Base-by-base conservation (phyloP, 2,888 invertebrate species). In the Pocota personata region DNA sequence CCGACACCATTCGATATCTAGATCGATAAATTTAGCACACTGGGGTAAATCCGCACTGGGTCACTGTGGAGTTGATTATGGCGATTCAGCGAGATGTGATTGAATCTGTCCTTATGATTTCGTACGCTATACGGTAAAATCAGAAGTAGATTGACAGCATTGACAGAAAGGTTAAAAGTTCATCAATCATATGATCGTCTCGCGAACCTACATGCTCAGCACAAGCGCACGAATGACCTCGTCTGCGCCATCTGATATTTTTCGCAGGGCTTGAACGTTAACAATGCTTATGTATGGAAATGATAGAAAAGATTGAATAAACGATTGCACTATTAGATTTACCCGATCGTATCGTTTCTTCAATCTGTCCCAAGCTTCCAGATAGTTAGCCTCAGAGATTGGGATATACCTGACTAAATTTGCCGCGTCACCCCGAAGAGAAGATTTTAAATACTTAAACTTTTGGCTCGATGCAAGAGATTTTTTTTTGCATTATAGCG, bases 191-290 rank as follows among this genome's bases (percentile, higher is more conserved):
- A 52, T 69, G 72, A 64, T 79, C 75, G 8, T 62, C 55, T 5
- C 21, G 52, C 24, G 66, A 46, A 16, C 69, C 77, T 1, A 77
- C 66, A 30, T 66, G 14, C 52, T 73, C 43, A 52, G 58, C 46
- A 71, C 78, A 82, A 7, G 64, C 12, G 78, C 82, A 3, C 82
- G 32, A 27, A 82, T 78, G 10, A 75, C 58, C 37, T 83, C 87
- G 40, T 87, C 79, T n/a, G 76, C 67, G 2, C 21, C 52, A 12
- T 73, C 73, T 19, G 52, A 10, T 16, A 76, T 16, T 24, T 57
- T 57, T 0, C 58, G 66, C 5, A 77, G 40, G 0, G 24, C 37
- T 7, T 58, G 46, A 24, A 50, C 55, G 40, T 67, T 67, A 24
- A 16, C 12, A 2, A 14, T 24, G 3, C 7, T 35, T 2, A 8